Conservation (phyloP, 1,140 invertebrate genomes). For the Leptinotarsa texana region DNA sequence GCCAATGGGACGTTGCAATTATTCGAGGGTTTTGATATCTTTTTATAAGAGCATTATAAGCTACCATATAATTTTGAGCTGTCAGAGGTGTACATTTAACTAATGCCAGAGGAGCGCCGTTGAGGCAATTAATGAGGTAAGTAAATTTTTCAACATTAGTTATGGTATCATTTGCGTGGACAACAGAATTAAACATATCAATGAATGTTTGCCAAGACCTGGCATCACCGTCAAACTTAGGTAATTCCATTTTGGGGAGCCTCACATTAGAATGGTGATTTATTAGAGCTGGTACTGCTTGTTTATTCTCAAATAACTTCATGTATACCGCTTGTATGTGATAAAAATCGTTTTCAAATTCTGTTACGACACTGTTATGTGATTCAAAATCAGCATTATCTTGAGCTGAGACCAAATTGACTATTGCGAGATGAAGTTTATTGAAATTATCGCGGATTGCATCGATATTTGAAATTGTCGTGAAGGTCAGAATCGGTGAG, state of each 20-base stretch:
- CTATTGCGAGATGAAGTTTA: not conserved
- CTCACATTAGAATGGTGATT: not conserved
- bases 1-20: slow-evolving; percentile 7
- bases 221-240: not conserved
- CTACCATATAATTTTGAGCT: slow-evolving; percentile 1
- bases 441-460: not conserved
- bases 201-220: slow-evolving; percentile 13
- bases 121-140: not conserved
- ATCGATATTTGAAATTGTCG: not conserved
- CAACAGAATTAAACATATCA: slow-evolving; percentile 7
- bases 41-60: not conserved
- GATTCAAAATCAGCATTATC: not conserved
- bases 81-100: slow-evolving; percentile 16
- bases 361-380: not conserved
- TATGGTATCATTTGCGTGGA: not conserved
- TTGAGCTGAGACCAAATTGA: not conserved
- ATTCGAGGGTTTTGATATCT: slow-evolving; percentile 1
- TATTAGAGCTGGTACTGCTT: not conserved
- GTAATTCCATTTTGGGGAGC: slow-evolving; percentile 6
- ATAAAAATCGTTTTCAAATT: slow-evolving; percentile 3
- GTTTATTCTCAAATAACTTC: slow-evolving; percentile 1
- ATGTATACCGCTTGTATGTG: not conserved
- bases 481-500: not conserved
- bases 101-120: not conserved
- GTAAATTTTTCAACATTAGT: slow-evolving; percentile 12